phyloP scores from a whole-genome alignment of 2,113 vertebrate genomes.

The Oreotrochilus melanogaster region DNA sequence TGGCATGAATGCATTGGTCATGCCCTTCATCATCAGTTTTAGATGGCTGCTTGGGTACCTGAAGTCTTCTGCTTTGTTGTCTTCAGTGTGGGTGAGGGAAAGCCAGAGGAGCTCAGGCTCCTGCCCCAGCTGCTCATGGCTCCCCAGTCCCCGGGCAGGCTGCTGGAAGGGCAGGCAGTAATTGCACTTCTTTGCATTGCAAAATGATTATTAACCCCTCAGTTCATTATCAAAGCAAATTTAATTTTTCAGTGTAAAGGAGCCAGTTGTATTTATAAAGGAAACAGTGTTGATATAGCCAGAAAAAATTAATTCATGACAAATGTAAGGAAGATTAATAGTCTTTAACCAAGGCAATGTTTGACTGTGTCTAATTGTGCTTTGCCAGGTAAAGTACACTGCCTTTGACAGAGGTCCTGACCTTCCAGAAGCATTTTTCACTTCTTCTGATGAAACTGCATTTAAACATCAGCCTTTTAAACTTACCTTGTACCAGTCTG shows the following conservation, averaged over 20 bases:
- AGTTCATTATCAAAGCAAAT: conserved; percentile 79
- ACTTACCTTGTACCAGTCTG: not conserved
- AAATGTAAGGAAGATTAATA: conserved; percentile 77
- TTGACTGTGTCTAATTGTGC: conserved; percentile 78
- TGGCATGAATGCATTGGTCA: not conserved
- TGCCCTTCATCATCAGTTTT: rapidly evolving
- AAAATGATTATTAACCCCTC: conserved; percentile 74
- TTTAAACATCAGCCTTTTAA: not conserved
- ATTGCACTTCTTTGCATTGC: conserved; percentile 75
- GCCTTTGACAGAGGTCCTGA: not conserved
- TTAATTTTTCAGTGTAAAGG: conserved; percentile 74
- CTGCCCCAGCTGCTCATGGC: not conserved
- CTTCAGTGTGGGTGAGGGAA: not conserved
- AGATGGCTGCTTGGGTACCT: too few species aligned
- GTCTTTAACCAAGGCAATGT: conserved; percentile 77
- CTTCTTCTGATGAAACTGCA: conserved; percentile 17
- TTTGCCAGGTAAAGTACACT: conserved; percentile 35
- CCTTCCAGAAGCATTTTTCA: not conserved
- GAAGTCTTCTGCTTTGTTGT: not conserved
- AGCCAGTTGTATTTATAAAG: conserved; percentile 68
- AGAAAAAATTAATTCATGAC: conserved; percentile 73
- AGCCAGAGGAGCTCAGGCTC: not conserved
- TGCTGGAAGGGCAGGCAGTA: not conserved
- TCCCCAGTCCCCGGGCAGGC: rapidly evolving
- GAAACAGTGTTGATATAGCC: conserved; percentile 71